A percentile compares a stretch with the other conserved stretches of the same genome.
phyloP scores from a whole-genome alignment of 1,140 invertebrate species.

The Papilio polytes region DNA sequence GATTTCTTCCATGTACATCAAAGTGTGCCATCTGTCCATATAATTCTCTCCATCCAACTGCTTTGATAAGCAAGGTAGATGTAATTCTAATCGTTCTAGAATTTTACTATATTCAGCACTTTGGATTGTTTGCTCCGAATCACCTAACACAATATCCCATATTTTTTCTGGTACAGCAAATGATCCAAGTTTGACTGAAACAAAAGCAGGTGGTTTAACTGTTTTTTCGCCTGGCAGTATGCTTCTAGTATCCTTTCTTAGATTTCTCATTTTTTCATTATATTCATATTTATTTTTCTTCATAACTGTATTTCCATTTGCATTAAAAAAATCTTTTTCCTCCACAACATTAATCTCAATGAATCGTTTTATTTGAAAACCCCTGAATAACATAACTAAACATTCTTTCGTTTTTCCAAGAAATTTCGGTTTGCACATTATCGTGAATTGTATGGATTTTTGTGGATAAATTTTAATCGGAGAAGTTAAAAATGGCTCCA shows the following conservation, averaged over 20 bases:
- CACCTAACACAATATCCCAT: conserved; percentile 79
- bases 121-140: conserved; percentile 65
- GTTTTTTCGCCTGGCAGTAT: conserved; percentile 85
- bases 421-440: conserved; percentile 75
- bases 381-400: conserved; percentile 67
- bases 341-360: conserved; percentile 68
- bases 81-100: conserved; percentile 64
- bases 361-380: conserved; percentile 72
- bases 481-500: conserved; percentile 63
- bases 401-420: conserved; percentile 68
- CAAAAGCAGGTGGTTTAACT: conserved; percentile 84
- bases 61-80: conserved; percentile 81
- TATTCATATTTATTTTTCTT: conserved; percentile 47
- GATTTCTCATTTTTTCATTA: conserved; percentile 57
- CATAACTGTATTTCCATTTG: conserved; percentile 4
- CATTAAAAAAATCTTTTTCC: conserved; percentile 48
- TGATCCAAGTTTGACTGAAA: conserved; percentile 76
- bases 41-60: conserved; percentile 85
- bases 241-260: conserved; percentile 59
- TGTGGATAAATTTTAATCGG: conserved; percentile 61
- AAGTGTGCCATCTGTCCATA: conserved; percentile 86
- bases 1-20: conserved; percentile 93
- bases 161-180: conserved; percentile 86
- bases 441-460: conserved; percentile 58
- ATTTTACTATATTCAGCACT: conserved; percentile 65